Evolutionary conservation across 23 tunicate genomes (phyloP).

Genomic region (Trididemnum clinides): DNA sequence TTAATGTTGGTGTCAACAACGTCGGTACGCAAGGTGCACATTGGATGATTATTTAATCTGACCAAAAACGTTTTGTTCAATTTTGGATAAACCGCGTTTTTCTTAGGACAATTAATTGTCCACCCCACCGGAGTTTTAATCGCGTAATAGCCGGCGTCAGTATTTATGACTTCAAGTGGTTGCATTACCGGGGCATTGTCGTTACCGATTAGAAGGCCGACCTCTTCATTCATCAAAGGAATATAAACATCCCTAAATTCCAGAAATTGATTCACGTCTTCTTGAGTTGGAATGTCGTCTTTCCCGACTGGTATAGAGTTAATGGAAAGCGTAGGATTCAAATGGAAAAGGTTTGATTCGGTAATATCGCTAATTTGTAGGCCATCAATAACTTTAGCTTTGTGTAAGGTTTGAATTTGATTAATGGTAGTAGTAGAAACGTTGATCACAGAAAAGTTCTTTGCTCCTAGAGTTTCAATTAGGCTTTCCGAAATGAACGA

Average conservation of each 20-base stretch:
- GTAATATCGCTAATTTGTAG: slow-evolving; percentile 16
- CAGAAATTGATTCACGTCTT: slow-evolving; percentile 1
- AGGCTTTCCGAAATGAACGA: neutral
- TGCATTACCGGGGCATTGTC: slow-evolving; percentile 28
- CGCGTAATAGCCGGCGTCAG: slow-evolving; percentile 34
- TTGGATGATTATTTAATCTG: slow-evolving; percentile 10
- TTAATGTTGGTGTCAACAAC: neutral
- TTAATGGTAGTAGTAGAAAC: neutral
- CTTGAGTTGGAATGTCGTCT: slow-evolving; percentile 27
- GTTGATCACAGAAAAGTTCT: neutral
- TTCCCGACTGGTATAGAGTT: neutral
- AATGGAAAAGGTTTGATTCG: neutral
- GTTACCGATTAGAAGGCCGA: slow-evolving; percentile 26
- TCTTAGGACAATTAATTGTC: slow-evolving; percentile 33
- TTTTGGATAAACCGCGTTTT: neutral
- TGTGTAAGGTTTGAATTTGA: neutral
- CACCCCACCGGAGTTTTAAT: slow-evolving; percentile 46
- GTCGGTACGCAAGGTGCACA: slow-evolving; percentile 1
- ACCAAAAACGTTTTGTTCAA: slow-evolving; percentile 16
- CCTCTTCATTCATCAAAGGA: neutral
- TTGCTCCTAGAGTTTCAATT: neutral
- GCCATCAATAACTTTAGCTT: neutral
- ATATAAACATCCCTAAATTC: slow-evolving; percentile 30
- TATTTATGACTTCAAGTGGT: slow-evolving; percentile 6
- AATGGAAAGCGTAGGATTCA: slow-evolving; percentile 21